Conservation (phyloP, 2,113 vertebrate genomes). For the Mustela nigripes region DNA sequence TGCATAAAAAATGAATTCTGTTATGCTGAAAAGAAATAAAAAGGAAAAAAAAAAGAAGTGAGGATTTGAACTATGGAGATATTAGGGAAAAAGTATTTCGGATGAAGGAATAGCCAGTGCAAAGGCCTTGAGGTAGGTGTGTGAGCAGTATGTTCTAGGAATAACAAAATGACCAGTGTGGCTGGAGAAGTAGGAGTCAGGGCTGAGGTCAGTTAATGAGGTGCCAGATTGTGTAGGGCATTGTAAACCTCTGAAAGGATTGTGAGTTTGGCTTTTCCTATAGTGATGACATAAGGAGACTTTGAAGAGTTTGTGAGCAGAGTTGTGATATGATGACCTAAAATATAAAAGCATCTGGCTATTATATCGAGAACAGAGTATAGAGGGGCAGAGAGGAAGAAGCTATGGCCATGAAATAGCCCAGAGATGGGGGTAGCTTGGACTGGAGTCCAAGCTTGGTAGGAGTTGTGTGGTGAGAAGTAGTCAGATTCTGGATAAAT, state of each 20-base stretch:
- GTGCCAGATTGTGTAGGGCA: neutral
- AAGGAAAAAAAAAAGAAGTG: too few species aligned
- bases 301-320: neutral
- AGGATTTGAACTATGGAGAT: neutral
- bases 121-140: neutral
- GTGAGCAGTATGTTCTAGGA: neutral
- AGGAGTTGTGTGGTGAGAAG: neutral
- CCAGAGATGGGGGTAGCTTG: neutral
- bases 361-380: neutral
- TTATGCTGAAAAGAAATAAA: too few species aligned
- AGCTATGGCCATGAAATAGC: neutral
- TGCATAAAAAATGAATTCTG: too few species aligned
- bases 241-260: neutral
- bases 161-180: neutral
- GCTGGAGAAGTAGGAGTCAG: neutral
- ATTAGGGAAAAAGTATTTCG: neutral
- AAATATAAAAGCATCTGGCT: neutral
- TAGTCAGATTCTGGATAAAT: conserved; percentile 5
- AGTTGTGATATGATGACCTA: conserved; percentile 1
- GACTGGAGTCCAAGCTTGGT: neutral
- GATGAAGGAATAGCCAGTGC: neutral
- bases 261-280: neutral
- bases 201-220: neutral
- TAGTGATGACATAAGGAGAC: neutral
- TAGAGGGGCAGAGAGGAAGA: neutral